A percentile compares a stretch with the other conserved stretches of the same genome.
phyloP scores from a whole-genome alignment of 2,888 invertebrate species.

The Meandrusa payeni region DNA sequence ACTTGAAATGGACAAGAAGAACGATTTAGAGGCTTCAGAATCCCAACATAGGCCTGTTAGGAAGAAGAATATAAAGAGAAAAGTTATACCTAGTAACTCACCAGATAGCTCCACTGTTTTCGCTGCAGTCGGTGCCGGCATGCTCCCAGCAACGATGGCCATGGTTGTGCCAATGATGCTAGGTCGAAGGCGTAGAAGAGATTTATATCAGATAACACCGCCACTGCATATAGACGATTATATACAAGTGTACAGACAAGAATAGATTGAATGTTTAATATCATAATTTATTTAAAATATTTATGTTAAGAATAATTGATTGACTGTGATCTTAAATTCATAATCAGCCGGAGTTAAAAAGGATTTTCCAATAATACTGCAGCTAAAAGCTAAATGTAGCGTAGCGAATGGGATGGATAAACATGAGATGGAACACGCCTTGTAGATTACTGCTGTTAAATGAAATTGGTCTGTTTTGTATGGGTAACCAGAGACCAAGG shows the following conservation, averaged over 20 bases:
- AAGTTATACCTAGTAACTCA: conserved; percentile 46
- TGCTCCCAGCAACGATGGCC: conserved; percentile 90
- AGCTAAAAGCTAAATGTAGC: no score
- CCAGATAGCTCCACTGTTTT: conserved; percentile 83
- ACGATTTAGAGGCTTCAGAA: conserved; percentile 52
- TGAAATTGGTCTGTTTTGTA: no score
- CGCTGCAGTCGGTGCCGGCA: conserved; percentile 88
- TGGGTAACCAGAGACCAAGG: no score
- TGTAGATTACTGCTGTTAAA: no score
- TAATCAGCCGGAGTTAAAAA: no score
- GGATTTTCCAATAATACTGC: no score
- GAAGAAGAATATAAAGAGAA: conserved; percentile 54
- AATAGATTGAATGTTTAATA: conserved; percentile 16
- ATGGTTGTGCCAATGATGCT: conserved; percentile 90
- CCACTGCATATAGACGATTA: conserved; percentile 32
- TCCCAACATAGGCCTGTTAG: conserved; percentile 51
- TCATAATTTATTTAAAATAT: conserved; percentile 12
- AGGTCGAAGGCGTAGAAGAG: conserved; percentile 69
- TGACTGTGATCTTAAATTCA: conserved; percentile 31
- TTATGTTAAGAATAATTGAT: conserved; percentile 22
- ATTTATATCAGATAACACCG: conserved; percentile 33
- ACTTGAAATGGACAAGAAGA: conserved; percentile 59
- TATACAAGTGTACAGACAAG: conserved; percentile 5
- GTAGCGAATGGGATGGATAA: no score
- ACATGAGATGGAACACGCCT: no score